Conservation (phyloP, 2,797 vertebrate species). For the Poeciliopsis gracilis region DNA sequence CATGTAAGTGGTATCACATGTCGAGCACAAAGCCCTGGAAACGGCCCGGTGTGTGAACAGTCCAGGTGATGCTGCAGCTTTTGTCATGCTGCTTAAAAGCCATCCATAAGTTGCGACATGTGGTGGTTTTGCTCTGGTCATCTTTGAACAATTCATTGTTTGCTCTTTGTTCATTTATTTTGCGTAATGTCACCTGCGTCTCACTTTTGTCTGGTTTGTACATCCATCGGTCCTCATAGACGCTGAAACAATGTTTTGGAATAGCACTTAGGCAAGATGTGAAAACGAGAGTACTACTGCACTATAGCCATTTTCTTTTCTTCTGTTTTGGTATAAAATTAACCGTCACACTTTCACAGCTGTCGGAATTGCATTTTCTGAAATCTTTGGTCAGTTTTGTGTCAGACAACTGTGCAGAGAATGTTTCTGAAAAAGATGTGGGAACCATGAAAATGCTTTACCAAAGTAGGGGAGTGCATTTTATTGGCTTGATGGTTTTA, state of each 20-base stretch:
- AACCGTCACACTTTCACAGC: neutral
- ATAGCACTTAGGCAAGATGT: constrained; percentile 4
- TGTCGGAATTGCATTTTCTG: neutral
- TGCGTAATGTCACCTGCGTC: constrained; percentile 11
- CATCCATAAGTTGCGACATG: constrained; percentile 31
- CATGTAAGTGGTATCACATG: constrained; percentile 15
- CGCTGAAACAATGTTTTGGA: neutral
- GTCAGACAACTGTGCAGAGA: neutral
- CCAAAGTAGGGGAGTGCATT: neutral
- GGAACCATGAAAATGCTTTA: neutral
- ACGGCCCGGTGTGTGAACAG: constrained; percentile 55
- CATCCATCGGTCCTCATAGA: constrained; percentile 37
- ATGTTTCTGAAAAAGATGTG: neutral
- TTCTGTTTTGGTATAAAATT: neutral
- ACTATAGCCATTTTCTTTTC: neutral
- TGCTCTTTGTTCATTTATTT: constrained; percentile 14
- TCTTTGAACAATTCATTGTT: constrained; percentile 30
- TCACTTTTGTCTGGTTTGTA: constrained; percentile 26
- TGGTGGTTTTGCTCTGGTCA: constrained; percentile 24
- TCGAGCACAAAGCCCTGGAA: constrained; percentile 47
- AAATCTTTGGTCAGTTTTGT: neutral
- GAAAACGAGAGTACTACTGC: neutral
- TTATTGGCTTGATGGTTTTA: neutral
- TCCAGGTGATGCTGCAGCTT: constrained; percentile 62
- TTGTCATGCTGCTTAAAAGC: constrained; percentile 53